These are phyloP conservation scores for Chesias legatella DNA, from an alignment of 2,888 invertebrate genomes.

Conservation along the genomic window DNA sequence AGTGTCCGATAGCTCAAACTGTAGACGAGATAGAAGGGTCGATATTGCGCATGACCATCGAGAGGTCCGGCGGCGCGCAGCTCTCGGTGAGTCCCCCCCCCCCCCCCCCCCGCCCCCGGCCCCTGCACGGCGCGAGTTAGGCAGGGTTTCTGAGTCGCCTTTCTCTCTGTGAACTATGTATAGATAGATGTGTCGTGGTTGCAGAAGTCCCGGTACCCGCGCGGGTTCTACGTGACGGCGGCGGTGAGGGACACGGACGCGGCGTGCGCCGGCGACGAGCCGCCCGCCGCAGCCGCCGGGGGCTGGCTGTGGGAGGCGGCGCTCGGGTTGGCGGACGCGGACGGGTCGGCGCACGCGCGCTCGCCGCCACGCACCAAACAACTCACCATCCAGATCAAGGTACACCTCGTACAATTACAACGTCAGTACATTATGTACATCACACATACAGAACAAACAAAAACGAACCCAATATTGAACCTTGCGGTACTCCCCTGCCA, in stretches of 20 bases:
- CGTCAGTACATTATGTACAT: too few species aligned
- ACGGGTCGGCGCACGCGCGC: constrained; percentile 4
- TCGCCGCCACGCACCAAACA: constrained; percentile 31
- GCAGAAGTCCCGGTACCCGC: constrained; percentile 52
- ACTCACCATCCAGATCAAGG: constrained; percentile 42
- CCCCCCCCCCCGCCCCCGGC: too few species aligned
- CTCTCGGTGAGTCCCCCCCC: constrained; percentile 44
- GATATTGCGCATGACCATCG: constrained; percentile 56
- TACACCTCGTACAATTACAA: constrained; percentile 13
- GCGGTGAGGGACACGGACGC: constrained; percentile 42
- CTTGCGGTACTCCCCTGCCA: too few species aligned
- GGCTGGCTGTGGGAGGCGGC: constrained; percentile 59
- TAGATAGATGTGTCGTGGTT: too few species aligned
- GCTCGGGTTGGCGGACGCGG: constrained; percentile 17
- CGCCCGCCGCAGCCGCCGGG: constrained; percentile 9
- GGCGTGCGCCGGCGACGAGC: constrained; percentile 42
- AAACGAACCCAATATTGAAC: too few species aligned
- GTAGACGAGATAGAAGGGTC: constrained; percentile 31
- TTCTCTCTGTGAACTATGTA: too few species aligned
- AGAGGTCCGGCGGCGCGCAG: constrained; percentile 58
- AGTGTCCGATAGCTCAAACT: constrained; percentile 66
- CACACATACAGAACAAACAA: too few species aligned
- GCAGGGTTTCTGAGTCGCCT: too few species aligned
- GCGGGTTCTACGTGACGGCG: constrained; percentile 57
- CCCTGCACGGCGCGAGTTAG: too few species aligned